Conservation (phyloP, 2,888 invertebrate species). For the Rhingia campestris region DNA sequence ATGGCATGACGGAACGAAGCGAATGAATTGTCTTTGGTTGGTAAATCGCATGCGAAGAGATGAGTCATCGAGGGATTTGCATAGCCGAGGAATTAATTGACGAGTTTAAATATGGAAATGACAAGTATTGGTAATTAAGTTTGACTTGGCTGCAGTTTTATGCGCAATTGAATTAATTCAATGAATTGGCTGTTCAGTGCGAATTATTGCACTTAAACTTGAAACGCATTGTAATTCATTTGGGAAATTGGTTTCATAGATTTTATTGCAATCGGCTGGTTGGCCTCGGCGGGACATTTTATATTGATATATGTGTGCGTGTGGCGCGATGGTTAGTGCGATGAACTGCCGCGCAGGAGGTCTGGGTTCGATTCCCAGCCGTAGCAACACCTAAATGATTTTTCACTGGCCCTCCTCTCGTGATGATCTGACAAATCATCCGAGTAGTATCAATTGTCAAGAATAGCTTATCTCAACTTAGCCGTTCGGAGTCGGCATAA, state of each 20-base stretch:
- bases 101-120: constrained; percentile 27
- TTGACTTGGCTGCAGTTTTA: background rate
- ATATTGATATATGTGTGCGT: too few species aligned
- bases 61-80: constrained; percentile 47
- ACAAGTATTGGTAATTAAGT: constrained; percentile 26
- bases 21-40: constrained; percentile 22
- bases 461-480: too few species aligned
- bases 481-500: too few species aligned
- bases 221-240: background rate
- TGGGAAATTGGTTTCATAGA: background rate
- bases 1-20: background rate
- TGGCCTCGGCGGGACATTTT: background rate
- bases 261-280: constrained; percentile 1
- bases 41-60: constrained; percentile 25
- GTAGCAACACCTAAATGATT: too few species aligned
- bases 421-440: too few species aligned
- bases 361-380: too few species aligned
- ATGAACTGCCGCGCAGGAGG: too few species aligned
- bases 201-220: constrained; percentile 15
- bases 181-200: background rate
- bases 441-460: too few species aligned
- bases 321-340: too few species aligned
- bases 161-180: constrained; percentile 13
- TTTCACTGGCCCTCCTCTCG: too few species aligned
- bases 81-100: constrained; percentile 28